Conservation (phyloP, 2,113 vertebrate species). For the Podarcis muralis region DNA sequence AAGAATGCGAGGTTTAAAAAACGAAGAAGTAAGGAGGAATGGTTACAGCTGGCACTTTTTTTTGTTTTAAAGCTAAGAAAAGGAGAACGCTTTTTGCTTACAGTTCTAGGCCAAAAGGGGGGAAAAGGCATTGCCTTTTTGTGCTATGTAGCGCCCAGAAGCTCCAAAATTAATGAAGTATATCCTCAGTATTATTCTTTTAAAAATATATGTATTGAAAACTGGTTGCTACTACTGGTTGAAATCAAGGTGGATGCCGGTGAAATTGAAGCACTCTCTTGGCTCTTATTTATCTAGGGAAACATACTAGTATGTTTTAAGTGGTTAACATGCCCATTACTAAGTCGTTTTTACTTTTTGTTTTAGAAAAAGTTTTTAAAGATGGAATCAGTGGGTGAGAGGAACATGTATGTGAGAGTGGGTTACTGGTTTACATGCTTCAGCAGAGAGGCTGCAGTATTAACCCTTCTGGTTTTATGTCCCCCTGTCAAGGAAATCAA, state of each 20-base stretch:
- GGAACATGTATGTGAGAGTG: background rate
- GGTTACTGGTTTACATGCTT: slow-evolving; percentile 33
- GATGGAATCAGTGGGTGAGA: slow-evolving; percentile 33
- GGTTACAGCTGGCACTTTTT: slow-evolving; percentile 11
- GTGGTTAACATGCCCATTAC: slow-evolving; percentile 38
- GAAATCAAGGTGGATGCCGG: slow-evolving; percentile 71
- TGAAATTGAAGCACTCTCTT: slow-evolving; percentile 75
- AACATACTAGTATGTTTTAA: slow-evolving; percentile 54
- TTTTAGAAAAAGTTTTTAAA: slow-evolving; percentile 39
- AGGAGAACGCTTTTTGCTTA: background rate
- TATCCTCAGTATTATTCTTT: slow-evolving; percentile 75
- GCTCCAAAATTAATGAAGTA: slow-evolving; percentile 27
- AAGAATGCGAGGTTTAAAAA: background rate
- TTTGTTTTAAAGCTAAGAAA: background rate
- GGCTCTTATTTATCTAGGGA: slow-evolving; percentile 64
- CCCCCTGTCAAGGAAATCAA: slow-evolving; percentile 17
- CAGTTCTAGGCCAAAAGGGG: slow-evolving; percentile 31
- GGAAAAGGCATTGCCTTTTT: background rate
- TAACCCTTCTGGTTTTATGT: background rate
- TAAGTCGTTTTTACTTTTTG: slow-evolving; percentile 17
- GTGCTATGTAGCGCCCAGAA: background rate
- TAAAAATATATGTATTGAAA: slow-evolving; percentile 43
- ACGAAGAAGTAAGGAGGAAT: background rate
- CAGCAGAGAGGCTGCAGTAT: slow-evolving; percentile 41
- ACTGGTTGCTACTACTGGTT: slow-evolving; percentile 74